phyloP scores from a whole-genome alignment of 92 coral and sea anemone genomes.

The Epizoanthus fatuus region DNA sequence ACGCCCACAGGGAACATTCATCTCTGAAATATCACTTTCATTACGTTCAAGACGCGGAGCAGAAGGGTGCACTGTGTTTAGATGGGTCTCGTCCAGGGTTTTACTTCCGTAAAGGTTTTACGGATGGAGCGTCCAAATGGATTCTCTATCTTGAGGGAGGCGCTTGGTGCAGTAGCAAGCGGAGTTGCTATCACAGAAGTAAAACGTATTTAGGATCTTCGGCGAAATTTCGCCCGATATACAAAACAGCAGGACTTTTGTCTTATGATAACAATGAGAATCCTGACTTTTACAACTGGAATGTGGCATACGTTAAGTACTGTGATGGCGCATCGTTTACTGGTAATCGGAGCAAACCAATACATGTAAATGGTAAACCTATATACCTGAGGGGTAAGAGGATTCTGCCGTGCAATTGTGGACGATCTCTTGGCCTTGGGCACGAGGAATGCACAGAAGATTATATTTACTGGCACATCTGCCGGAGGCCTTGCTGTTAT shows the following conservation, averaged over 20 bases:
- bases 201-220: constrained; percentile 81
- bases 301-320: constrained; percentile 89
- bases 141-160: constrained; percentile 92
- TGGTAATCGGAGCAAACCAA: constrained; percentile 89
- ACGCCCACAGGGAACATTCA: neutral
- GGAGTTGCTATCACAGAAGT: constrained; percentile 83
- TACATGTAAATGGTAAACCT: constrained; percentile 66
- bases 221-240: constrained; percentile 44
- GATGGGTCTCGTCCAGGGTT: constrained; percentile 94
- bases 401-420: constrained; percentile 78
- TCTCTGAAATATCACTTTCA: constrained; percentile 50
- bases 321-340: constrained; percentile 98
- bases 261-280: constrained; percentile 67
- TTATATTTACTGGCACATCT: constrained; percentile 93
- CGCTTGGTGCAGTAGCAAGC: constrained; percentile 92
- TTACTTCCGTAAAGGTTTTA: constrained; percentile 75
- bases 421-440: constrained; percentile 77
- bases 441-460: constrained; percentile 57
- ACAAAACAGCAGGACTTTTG: constrained; percentile 78
- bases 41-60: constrained; percentile 59
- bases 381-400: constrained; percentile 91
- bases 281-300: constrained; percentile 93
- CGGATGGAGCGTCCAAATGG: constrained; percentile 77
- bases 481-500: constrained; percentile 97
- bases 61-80: constrained; percentile 88